Base-by-base conservation (phyloP, 2,888 invertebrate species). In the Tortrix viridana region DNA sequence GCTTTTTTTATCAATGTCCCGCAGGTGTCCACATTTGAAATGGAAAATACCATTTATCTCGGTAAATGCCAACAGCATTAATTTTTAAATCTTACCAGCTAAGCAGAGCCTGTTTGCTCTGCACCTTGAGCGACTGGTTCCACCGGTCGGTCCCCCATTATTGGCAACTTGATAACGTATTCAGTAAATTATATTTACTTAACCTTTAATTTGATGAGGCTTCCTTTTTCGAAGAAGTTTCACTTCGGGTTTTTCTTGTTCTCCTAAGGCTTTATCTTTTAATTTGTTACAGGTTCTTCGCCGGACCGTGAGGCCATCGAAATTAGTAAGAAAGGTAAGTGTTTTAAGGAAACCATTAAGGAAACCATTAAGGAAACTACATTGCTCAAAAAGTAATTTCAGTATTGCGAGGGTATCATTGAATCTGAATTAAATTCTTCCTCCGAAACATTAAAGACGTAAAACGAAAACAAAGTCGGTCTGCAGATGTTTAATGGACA, bases 251-350 rank as follows among this genome's bases (percentile, higher is more conserved):
- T 60, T 66, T 64, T 60, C 44, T 41, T 44, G 43, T 65, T 55
- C 23, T 54, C 54, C 32, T 52, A 46, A 58, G 20, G 52, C 19
- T 49, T 48, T 49, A 48, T 49, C 4, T 43, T 44, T 62, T 52
- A 61, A 48, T 76, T 62, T 82, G 78, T 88, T 89, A 50, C 86
- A 91, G 90, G 85, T 73, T 83, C 86, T 68, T 81, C 91, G 54
- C 88, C 87, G 67, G 90, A 88, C 73, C 79, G 83, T 55, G 90
- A 88, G 75, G 67, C 86, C 71, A 74, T 71, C 74, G 91, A 91
- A 75, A 85, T 80, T 77, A 87, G 74, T 74, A 89, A 90, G 77
- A 90, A 90, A 90, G 90, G 91, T 91, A 86, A 71, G 67, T 66
- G 57, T 50, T 66, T 66, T 65, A 56, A 69, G 60, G 67, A 73